Base-by-base conservation (phyloP, 2,113 vertebrate genomes). In the Bos javanicus region DNA sequence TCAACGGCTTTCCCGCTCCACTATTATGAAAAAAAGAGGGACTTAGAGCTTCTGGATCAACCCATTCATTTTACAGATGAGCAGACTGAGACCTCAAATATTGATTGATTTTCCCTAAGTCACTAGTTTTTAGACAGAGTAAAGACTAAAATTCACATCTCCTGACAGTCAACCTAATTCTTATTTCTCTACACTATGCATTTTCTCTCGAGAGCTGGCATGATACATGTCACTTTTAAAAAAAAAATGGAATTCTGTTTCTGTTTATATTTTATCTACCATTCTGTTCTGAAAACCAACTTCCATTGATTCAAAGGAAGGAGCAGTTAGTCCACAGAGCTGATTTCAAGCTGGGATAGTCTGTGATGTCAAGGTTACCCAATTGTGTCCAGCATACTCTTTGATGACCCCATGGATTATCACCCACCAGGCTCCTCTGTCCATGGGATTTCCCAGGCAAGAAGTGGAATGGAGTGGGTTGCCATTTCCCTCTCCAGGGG, bases 31-130 rank as follows among this genome's bases (percentile, higher is more conserved):
- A 23, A 85, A 26, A 71, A 92, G 3, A 67, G 10, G 7, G 23
- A 28, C 33, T 0, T 59, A 50, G 56, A 52, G 11, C 33, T 92
- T 94, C 48, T 60, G 33, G 8, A 30, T 15, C 39, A 57, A 62
- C 33, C 28, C 84, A 59, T 86, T 97, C 78, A 87, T 91, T 97
- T 84, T 90, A 84, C 60, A 97, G 86, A 87, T 62, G 83, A 97
- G 62, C 80, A 98, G 67, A 96, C 95, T 89, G 95, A 98, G 91
- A 87, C 60, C 54, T 80, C 54, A 39, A 5, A 6, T 30, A 25
- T 0, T 19, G 36, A 90, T 90, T 43, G 1, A 25, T 93, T 83
- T 60, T 13, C 50, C 26, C 21, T 16, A 67, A 48, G 85, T 94
- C 71, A 83, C 52, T 57, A 14, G 16, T 14, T 91, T 96, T 86